A percentile compares a stretch with the other conserved stretches of the same genome.
phyloP scores from a whole-genome alignment of 2,888 invertebrate species.

The Zelleria hepariella region DNA sequence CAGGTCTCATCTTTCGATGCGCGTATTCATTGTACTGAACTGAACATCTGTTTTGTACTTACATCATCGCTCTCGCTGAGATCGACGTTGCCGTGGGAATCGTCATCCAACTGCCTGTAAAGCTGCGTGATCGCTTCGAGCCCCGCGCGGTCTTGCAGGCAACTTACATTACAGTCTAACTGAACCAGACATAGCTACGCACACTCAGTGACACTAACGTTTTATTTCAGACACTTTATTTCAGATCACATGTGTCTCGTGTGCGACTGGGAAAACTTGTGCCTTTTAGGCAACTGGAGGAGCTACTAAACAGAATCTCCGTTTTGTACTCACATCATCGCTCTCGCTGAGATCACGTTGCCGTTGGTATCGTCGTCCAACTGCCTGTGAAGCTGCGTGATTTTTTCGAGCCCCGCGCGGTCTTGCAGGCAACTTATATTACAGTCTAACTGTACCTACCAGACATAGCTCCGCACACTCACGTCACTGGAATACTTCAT shows the following conservation, averaged over 20 bases:
- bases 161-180: too few species aligned
- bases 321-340: constrained; percentile 84
- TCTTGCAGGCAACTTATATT: constrained; percentile 91
- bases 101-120: constrained; percentile 96
- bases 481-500: too few species aligned
- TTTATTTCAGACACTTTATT: too few species aligned
- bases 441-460: too few species aligned
- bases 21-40: background rate
- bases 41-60: constrained; percentile 48
- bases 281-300: too few species aligned
- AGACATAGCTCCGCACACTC: too few species aligned
- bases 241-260: too few species aligned
- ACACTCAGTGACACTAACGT: too few species aligned
- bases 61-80: constrained; percentile 98
- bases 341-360: constrained; percentile 98
- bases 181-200: too few species aligned
- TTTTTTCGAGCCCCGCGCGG: constrained; percentile 92
- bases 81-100: constrained; percentile 97
- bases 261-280: too few species aligned
- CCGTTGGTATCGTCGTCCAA: constrained; percentile 99
- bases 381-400: constrained; percentile 91
- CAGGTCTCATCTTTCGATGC: too few species aligned
- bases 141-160: constrained; percentile 87
- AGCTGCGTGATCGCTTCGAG: constrained; percentile 94
- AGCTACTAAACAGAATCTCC: too few species aligned